Conservation (phyloP, 2,888 invertebrate species). For the Magallana nippona region DNA sequence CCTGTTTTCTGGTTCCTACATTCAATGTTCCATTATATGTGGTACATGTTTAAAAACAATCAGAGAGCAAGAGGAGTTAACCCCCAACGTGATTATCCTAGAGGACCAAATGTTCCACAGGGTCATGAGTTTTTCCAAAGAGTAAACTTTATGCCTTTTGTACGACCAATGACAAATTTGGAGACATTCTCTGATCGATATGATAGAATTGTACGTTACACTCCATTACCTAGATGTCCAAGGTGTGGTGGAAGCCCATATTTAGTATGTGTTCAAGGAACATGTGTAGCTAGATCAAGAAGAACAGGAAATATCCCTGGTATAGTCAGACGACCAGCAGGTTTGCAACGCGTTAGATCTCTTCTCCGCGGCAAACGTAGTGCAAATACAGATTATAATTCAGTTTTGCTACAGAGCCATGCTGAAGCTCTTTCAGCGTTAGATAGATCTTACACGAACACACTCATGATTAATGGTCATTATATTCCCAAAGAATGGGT, state of each 20-base stretch:
- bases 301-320: background rate
- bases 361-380: background rate
- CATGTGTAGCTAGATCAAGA: background rate
- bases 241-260: constrained; percentile 53
- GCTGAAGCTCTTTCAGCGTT: constrained; percentile 7
- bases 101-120: constrained; percentile 12
- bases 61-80: constrained; percentile 49
- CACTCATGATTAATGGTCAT: constrained; percentile 2
- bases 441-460: background rate
- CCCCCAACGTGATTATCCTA: constrained; percentile 58
- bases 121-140: constrained; percentile 38
- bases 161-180: constrained; percentile 54
- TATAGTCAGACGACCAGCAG: no score
- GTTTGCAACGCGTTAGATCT: background rate
- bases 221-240: constrained; percentile 55
- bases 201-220: constrained; percentile 47
- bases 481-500: constrained; percentile 11
- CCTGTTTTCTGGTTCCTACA: constrained; percentile 35
- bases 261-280: constrained; percentile 47
- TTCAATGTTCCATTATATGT: background rate
- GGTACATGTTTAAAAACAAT: constrained; percentile 11
- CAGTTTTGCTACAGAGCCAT: background rate
- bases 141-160: constrained; percentile 49
- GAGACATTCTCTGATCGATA: constrained; percentile 55
- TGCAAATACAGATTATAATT: background rate